Percentiles rank a stretch among this genome's conserved stretches.
Evolutionary conservation across 2,797 vertebrate species (phyloP).

Genomic region (Distichodus sexfasciatus): DNA sequence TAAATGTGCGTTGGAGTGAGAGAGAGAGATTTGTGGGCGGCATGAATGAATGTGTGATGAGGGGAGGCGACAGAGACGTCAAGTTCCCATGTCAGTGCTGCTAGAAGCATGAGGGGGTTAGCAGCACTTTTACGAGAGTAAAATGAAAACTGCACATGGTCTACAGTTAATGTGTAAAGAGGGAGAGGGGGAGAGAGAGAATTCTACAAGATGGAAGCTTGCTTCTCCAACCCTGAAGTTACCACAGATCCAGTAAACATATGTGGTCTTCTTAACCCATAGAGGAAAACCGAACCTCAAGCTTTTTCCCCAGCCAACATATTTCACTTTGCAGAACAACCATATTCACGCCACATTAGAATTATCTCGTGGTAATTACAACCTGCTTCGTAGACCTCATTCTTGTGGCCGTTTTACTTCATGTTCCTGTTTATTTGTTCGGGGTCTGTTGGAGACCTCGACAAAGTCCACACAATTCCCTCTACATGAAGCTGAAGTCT

Average conservation of each 20-base stretch:
- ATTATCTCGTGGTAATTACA: conserved; percentile 65
- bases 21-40: conserved; percentile 36
- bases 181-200: background rate
- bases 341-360: conserved; percentile 67
- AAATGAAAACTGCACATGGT: conserved; percentile 36
- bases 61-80: conserved; percentile 21
- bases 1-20: conserved; percentile 35
- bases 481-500: conserved; percentile 26
- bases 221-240: conserved; percentile 31
- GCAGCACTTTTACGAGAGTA: conserved; percentile 18
- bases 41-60: conserved; percentile 23
- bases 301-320: conserved; percentile 59
- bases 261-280: conserved; percentile 28
- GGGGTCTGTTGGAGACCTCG: conserved; percentile 45
- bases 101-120: conserved; percentile 29
- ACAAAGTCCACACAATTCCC: conserved; percentile 37
- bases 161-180: conserved; percentile 14
- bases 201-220: conserved; percentile 3
- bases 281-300: conserved; percentile 47
- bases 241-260: conserved; percentile 55
- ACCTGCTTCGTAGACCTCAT: conserved; percentile 53
- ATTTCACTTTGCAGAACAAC: conserved; percentile 58
- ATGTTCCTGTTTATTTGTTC: conserved; percentile 64
- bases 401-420: conserved; percentile 59
- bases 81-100: conserved; percentile 20